phyloP scores from a whole-genome alignment of 2,888 invertebrate genomes.

The Xanthorhoe designata region DNA sequence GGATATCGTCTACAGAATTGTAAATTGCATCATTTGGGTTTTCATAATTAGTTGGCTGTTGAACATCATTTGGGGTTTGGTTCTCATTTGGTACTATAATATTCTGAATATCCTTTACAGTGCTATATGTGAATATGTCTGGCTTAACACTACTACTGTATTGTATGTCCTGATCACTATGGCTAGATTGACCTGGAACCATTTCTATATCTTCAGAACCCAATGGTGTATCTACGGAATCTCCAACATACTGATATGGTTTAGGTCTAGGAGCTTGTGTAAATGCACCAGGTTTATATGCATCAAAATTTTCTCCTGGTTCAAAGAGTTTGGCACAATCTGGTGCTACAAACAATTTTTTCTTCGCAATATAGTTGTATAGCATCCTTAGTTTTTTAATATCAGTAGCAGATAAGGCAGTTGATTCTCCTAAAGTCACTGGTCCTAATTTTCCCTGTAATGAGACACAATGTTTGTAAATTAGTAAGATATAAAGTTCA shows the following conservation, averaged over 20 bases:
- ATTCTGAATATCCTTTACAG: background rate
- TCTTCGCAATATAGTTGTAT: slow-evolving; percentile 59
- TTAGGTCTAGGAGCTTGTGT: slow-evolving; percentile 48
- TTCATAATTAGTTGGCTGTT: background rate
- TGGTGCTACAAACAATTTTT: slow-evolving; percentile 44
- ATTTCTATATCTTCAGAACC: background rate
- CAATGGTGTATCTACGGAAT: slow-evolving; percentile 1
- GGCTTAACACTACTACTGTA: background rate
- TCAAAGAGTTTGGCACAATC: slow-evolving; percentile 63
- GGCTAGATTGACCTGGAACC: background rate
- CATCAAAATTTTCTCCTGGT: slow-evolving; percentile 49
- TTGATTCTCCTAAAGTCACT: slow-evolving; percentile 38
- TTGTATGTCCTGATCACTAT: background rate
- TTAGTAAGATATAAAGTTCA: too few species aligned
- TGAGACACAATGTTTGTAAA: background rate
- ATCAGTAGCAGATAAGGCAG: slow-evolving; percentile 54
- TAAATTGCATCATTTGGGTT: background rate
- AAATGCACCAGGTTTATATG: slow-evolving; percentile 31
- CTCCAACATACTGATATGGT: slow-evolving; percentile 55
- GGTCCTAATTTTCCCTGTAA: slow-evolving; percentile 26
- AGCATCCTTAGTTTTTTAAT: slow-evolving; percentile 65
- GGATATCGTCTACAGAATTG: background rate
- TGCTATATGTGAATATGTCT: background rate
- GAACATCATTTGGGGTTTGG: background rate
- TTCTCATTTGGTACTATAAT: background rate